Base-by-base conservation (phyloP, 2,888 invertebrate genomes). In the Ectemnius cavifrons region DNA sequence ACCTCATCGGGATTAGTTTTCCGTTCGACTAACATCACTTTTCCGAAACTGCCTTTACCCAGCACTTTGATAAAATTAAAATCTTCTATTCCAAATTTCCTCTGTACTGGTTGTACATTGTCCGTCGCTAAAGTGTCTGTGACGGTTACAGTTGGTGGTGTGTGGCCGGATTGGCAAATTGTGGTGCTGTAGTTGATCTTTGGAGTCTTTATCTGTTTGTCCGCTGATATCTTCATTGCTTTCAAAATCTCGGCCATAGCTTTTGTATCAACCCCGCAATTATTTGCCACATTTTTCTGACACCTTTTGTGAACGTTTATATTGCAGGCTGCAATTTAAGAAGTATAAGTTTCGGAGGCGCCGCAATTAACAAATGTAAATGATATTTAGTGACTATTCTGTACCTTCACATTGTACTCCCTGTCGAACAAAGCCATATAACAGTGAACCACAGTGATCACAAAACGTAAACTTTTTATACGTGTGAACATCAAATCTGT, bases 241-340 rank as follows among this genome's bases (percentile, higher is more conserved):
- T 94, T 95, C 84, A 99, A 94, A 85, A 98, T 96, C 91, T 97
- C 96, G 4, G 98, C 99, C 97, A 99, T 96, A 92, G 95, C 95
- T 92, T 98, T 97, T 69, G 98, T 97, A 92, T 99, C 97, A 91
- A 99, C 98, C 88, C 99, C 99, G 92, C 99, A 99, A 92, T 98
- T 99, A 93, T 99, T 99, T 77, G 99, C 99, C 79, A 99, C 99
- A 92, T 99, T 99, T 92, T 98, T 98, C 93, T 98, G 97, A 92
- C 99, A 99, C 71, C 99, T 94, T 92, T 99, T 99, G 93, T 99
- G 99, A 77, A 99, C 98, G 92, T 99, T 99, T 94, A 99, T 95
- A 84, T 95, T 96, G 91, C 99, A 99, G 82, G 96, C 98, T 95
- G 92, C 2, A 77, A 57, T 63, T 64, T 57, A 20, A 57, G 47